Base-by-base conservation (phyloP, 53 echinoderm and acorn worm species). In the Patiria pectinifera region DNA sequence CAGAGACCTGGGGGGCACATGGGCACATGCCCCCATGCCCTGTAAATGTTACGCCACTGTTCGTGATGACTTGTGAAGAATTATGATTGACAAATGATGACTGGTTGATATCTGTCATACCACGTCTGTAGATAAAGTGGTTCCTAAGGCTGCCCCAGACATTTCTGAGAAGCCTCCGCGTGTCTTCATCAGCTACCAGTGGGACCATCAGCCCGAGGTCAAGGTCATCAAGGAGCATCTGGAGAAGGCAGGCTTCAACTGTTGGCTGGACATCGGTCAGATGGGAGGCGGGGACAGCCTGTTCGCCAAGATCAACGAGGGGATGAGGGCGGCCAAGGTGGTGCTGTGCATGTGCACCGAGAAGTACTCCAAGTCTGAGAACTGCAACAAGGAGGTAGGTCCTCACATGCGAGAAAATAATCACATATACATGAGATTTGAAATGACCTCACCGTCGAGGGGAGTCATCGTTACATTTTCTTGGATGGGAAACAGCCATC, bases 211-310 rank as follows among this genome's bases (percentile, higher is more conserved):
- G 72, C 89, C 93, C 3, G 97, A 99, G 82, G 99, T 99, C 18
- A 99, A 96, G 45, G 95, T 91, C 43, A 83, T 99, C 82, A 96
- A 89, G 81, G 85, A 95, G 19, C 99, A 99, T 60, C 95, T 99
- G 22, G 99, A 96, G 93, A 97, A 88, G 92, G 99, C 99, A 10
- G 99, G 99, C 19, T 99, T 95, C 63, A 75, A 89, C 15, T 99
- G 99, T 92, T 98, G 99, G 99, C 93, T 99, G 93, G 99, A 99
- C 91, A 96, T 99, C 66, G 99, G 97, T 80, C 99, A 99, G 95
- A 99, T 99, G 99, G 99, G 99, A 59, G 97, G 99, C 78, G 99
- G 99, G 18, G 99, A 99, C 72, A 91, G 97, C 35, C 93, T 99
- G 21, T 96, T 93, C 69, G 95, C 96, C 22, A 95, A 95, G 89